Evolutionary conservation across 1,140 invertebrate species (phyloP), one percentile per base, ranked within the genome.

Genomic region (Antheraea mylitta): DNA sequence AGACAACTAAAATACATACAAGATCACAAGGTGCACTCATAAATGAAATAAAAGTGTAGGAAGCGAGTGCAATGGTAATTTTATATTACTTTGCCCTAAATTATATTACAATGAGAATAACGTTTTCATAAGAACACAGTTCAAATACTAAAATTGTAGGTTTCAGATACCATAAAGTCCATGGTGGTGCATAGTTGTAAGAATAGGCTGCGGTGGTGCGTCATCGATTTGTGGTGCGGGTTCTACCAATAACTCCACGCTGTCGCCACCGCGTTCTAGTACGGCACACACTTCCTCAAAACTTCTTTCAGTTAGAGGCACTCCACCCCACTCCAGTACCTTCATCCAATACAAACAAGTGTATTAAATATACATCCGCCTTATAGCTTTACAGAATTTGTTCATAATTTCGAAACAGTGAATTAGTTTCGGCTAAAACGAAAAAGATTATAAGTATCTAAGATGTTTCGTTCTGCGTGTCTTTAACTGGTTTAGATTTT

Each of bases 211-310:
- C 95, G 96, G 77, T 93, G 95, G 94, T 94, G 94, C 18, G 58
- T 89, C 87, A 63, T 78, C 95, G 75, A 83, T 95, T 93, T 89
- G 97, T 95, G 72, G 94, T 94, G 82, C 95, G 92, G 87, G 96
- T 83, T 98, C 97, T 37, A 98, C 96, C 38, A 97, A 88, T 53
- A 98, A 90, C 83, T 98, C 97, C 0, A 96, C 96, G 65, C 95
- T 94, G 80, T 98, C 97, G 16, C 96, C 96, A 53, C 88, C 83
- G 62, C 94, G 93, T 67, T 98, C 97, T 93, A 98, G 96, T 76
- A 98, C 97, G 61, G 95, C 94, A 81, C 95, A 96, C 8, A 96
- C 96, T 86, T 99, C 98, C 86, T 99, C 98, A 85, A 98, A 98
- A 68, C 96, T 98, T 53, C 96, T 95, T 92, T 98, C 97, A 16